Percentiles rank a stretch among this genome's conserved stretches.
Conservation (phyloP, 1,140 invertebrate genomes). For the Melitaea cinxia region DNA sequence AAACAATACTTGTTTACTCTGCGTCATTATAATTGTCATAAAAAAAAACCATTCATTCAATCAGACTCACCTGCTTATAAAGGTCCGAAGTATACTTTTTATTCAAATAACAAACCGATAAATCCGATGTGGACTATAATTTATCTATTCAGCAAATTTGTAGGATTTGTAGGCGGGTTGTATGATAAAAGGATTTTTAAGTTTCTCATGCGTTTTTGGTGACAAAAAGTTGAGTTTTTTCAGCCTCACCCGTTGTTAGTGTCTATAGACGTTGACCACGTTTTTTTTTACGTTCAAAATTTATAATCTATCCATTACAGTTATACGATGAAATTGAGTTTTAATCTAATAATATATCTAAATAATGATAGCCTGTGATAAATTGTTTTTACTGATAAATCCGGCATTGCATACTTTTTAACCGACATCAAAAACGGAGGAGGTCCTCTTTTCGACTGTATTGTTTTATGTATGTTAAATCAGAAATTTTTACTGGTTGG, state of each 20-base stretch:
- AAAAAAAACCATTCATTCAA: constrained; percentile 41
- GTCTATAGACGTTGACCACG: constrained; percentile 9
- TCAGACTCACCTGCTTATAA: constrained; percentile 45
- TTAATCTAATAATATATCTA: too few relatives aligned
- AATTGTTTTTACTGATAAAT: too few relatives aligned
- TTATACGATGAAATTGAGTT: too few relatives aligned
- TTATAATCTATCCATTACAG: background rate
- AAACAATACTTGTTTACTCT: constrained; percentile 70
- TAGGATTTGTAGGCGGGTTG: constrained; percentile 66
- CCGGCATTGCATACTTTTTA: too few relatives aligned
- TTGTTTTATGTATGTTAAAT: too few relatives aligned
- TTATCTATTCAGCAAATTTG: constrained; percentile 72
- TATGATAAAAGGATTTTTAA: constrained; percentile 23
- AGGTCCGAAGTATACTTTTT: constrained; percentile 42
- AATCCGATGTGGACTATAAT: constrained; percentile 62
- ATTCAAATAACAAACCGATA: constrained; percentile 41
- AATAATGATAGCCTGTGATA: too few relatives aligned
- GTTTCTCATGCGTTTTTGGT: constrained; percentile 38
- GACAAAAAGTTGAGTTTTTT: constrained; percentile 33
- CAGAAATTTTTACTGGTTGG: too few relatives aligned
- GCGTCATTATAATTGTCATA: constrained; percentile 58
- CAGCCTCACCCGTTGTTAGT: constrained; percentile 40
- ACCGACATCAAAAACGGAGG: too few relatives aligned
- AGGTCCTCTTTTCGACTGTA: too few relatives aligned
- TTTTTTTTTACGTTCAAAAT: constrained; percentile 18